Conservation (phyloP, 2,888 invertebrate species). For the Tetramorium bicarinatum region DNA sequence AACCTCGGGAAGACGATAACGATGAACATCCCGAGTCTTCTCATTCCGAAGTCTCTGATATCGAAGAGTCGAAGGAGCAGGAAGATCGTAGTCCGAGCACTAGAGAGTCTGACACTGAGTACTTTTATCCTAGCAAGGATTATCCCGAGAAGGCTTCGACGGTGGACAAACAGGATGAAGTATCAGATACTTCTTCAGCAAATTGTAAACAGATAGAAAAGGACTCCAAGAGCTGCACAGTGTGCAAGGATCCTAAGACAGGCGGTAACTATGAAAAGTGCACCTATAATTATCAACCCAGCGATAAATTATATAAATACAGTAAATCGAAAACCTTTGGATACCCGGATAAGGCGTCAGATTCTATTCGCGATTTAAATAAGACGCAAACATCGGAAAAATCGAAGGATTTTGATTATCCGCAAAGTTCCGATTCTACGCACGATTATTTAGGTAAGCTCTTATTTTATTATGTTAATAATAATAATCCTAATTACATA, state of each 20-base stretch:
- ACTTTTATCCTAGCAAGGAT: not conserved
- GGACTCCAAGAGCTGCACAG: constrained; percentile 87
- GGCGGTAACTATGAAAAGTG: constrained; percentile 89
- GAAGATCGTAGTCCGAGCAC: not conserved
- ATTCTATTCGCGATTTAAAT: not conserved
- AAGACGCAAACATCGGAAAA: constrained; percentile 31
- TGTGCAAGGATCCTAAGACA: constrained; percentile 88
- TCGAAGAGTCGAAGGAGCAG: not conserved
- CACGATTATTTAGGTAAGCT: constrained; percentile 32
- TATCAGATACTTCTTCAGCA: not conserved
- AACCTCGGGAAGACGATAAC: constrained; percentile 82
- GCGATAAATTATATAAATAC: constrained; percentile 82
- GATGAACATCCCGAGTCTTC: constrained; percentile 18
- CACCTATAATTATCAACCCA: constrained; percentile 87
- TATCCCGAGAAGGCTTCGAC: not conserved
- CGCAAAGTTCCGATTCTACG: constrained; percentile 32
- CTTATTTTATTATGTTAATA: too few relatives aligned
- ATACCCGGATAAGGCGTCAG: constrained; percentile 30
- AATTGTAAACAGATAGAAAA: constrained; percentile 78
- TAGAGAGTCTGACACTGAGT: constrained; percentile 16
- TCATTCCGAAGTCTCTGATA: not conserved
- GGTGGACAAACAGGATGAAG: constrained; percentile 18
- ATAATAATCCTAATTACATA: not conserved
- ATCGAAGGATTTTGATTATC: constrained; percentile 16
- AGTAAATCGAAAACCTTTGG: constrained; percentile 81